Conservation (phyloP, 2,888 invertebrate species). For the Lottia gigantea region DNA sequence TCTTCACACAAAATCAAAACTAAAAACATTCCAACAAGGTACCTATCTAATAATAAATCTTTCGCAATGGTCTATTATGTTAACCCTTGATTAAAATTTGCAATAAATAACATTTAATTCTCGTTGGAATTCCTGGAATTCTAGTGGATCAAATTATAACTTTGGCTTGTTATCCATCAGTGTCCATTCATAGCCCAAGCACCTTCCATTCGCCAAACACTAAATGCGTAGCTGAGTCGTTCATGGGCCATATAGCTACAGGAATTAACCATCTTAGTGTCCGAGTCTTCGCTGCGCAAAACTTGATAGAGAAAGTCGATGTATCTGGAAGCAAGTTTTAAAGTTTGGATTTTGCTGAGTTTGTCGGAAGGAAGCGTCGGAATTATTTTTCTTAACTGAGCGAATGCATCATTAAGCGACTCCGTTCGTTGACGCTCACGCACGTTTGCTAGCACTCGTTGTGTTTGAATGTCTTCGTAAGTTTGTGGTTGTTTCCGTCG, state of each 20-base stretch:
- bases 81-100: too few species aligned
- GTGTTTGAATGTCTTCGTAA: constrained; percentile 82
- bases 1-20: neutral
- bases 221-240: constrained; percentile 92
- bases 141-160: too few species aligned
- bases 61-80: too few species aligned
- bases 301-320: constrained; percentile 83
- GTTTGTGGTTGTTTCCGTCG: constrained; percentile 30
- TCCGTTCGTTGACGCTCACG: constrained; percentile 74
- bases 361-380: constrained; percentile 98
- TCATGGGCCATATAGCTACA: constrained; percentile 82
- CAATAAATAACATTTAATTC: too few species aligned
- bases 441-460: constrained; percentile 93
- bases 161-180: constrained; percentile 16
- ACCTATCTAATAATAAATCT: too few species aligned
- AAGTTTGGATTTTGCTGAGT: constrained; percentile 96
- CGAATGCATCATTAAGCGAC: constrained; percentile 80
- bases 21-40: too few species aligned
- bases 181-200: constrained; percentile 77
- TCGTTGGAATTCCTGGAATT: too few species aligned
- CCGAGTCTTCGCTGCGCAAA: constrained; percentile 33
- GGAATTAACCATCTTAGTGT: constrained; percentile 25
- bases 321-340: constrained; percentile 91
- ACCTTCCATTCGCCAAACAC: constrained; percentile 97
- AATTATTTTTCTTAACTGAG: constrained; percentile 90